Percentiles rank a stretch among this genome's conserved stretches.
Conservation (phyloP, 2,113 vertebrate genomes). For the Trochalopteron elliotii region DNA sequence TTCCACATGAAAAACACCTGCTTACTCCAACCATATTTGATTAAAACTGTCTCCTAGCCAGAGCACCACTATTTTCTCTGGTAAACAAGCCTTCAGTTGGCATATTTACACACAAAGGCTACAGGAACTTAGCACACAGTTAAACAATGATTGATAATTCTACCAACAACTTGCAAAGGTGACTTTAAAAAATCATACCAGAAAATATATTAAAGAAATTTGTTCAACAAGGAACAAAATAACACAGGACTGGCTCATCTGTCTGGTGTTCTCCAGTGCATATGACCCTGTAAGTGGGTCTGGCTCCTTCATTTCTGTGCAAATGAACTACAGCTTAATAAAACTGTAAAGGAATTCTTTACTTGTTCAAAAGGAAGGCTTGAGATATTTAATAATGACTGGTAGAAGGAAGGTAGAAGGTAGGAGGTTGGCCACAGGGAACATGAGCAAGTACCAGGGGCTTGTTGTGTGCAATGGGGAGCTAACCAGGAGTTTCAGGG, state of each 20-base stretch:
- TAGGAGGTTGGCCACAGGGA: accelerated
- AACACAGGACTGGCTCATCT: not conserved
- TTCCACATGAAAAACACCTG: slow-evolving; percentile 50
- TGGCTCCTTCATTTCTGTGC: not conserved
- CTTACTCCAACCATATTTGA: slow-evolving; percentile 31
- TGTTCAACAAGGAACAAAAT: not conserved
- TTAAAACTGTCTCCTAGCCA: slow-evolving; percentile 48
- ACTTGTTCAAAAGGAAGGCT: not conserved
- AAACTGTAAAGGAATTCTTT: not conserved
- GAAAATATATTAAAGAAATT: slow-evolving; percentile 13
- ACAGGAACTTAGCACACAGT: slow-evolving; percentile 19
- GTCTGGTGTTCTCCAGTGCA: not conserved
- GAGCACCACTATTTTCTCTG: slow-evolving; percentile 38
- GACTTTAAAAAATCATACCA: slow-evolving; percentile 34
- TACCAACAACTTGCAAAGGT: slow-evolving; percentile 11
- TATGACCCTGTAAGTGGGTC: not conserved
- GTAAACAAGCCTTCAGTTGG: slow-evolving; percentile 41
- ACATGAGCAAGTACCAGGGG: not conserved
- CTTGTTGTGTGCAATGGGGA: not conserved
- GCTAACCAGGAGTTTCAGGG: not conserved
- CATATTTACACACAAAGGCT: slow-evolving; percentile 52
- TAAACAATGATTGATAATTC: slow-evolving; percentile 55
- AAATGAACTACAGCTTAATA: not conserved
- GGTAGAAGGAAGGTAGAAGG: not conserved
- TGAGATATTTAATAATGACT: not conserved